These are phyloP conservation scores for Amphiprion percula DNA, from an alignment of 2,113 vertebrate genomes.

Conservation along the genomic window DNA sequence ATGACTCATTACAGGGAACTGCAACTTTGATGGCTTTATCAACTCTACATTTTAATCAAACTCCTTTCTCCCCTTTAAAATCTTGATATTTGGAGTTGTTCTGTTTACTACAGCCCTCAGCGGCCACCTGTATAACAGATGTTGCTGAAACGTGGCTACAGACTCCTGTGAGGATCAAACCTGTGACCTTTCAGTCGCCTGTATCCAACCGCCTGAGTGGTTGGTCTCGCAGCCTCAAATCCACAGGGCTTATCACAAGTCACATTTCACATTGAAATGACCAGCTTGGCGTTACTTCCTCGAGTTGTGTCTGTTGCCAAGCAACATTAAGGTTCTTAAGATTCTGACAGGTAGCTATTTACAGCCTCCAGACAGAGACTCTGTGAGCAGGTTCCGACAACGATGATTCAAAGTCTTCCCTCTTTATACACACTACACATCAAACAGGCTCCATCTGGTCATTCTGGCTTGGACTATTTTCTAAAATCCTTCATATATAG, in stretches of 20 bases:
- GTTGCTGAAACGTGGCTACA: background rate
- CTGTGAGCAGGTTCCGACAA: background rate
- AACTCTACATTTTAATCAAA: conserved; percentile 22
- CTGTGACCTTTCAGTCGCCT: conserved; percentile 28
- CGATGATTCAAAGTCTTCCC: background rate
- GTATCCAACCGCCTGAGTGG: background rate
- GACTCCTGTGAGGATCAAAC: conserved; percentile 17
- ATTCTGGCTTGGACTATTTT: too few relatives aligned
- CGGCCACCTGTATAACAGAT: too few relatives aligned
- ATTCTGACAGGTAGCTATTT: conserved; percentile 70
- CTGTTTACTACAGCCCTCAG: background rate
- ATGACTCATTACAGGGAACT: background rate
- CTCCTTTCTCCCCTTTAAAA: conserved; percentile 20
- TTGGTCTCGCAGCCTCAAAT: conserved; percentile 35
- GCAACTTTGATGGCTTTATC: conserved; percentile 26
- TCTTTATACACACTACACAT: background rate
- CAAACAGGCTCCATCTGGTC: too few relatives aligned
- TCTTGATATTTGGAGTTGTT: background rate
- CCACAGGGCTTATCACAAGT: conserved; percentile 47
- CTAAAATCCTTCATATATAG: too few relatives aligned
- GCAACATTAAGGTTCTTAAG: conserved; percentile 65
- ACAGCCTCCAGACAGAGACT: conserved; percentile 49
- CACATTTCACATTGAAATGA: conserved; percentile 54
- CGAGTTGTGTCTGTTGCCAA: conserved; percentile 64
- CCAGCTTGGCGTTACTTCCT: conserved; percentile 31